Base-by-base conservation (phyloP, 1,140 invertebrate genomes). In the Orius insidiosus region DNA sequence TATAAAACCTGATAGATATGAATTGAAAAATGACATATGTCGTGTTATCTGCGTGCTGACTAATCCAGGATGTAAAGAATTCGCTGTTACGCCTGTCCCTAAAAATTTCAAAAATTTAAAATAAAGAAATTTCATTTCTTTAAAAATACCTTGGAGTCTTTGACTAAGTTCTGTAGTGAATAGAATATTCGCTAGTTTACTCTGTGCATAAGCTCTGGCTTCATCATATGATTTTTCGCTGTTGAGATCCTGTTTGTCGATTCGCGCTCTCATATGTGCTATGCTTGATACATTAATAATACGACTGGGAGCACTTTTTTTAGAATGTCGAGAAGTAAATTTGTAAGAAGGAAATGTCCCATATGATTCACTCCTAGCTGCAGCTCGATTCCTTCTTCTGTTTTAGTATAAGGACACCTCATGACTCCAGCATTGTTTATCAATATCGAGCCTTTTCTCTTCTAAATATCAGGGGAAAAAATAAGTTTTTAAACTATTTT, bases 351-450 rank as follows among this genome's bases (percentile, higher is more conserved):
- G 65, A 94, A 96, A 59, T 90, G 89, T 7, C 88, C 85, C 58
- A 90, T 72, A 60, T 93, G 79, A 68, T 96, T 95, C 2, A 88
- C 83, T 13, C 85, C 87, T 10, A 92, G 63, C 52, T 88, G 84
- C 56, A 77, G 72, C 66, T 96, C 88, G 54, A 93, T 82, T 14
- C 87, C 87, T 59, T 95, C 87, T 52, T 71, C 67, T 0, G 87
- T 93, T 16, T 59, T 56, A n/a, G 69, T 68, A 48, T 67, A 62
- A 1, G 78, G 77, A 49, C 79, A 77, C 53, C 76, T 69, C 82
- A 86, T 85, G 7, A 87, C 75, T 2, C 79, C 87, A 10, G 86
- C 90, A 66, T 95, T 96, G 59, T 94, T 93, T 43, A 96, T 78
- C 32, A 95, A 65, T 30, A 64, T 95, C 69, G 2, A 94, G 59